A percentile compares a stretch with the other conserved stretches of the same genome.
Evolutionary conservation across 2,797 vertebrate genomes (phyloP).

Genomic region (Microctenopoma stevenorrisi): DNA sequence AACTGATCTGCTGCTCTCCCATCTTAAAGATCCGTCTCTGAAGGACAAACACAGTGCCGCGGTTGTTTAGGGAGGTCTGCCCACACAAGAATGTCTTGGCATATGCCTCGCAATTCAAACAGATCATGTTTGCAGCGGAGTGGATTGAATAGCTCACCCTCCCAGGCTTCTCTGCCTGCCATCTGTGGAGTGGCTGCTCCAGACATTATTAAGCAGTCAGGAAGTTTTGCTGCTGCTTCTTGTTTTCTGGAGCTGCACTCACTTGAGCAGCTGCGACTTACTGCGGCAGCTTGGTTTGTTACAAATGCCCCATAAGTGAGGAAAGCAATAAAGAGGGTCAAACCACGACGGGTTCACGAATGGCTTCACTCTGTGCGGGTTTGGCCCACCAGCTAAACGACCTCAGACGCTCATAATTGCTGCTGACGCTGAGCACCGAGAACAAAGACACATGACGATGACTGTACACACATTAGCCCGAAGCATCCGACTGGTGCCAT

Average conservation of each 20-base stretch:
- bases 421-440: conserved; percentile 51
- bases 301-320: conserved; percentile 34
- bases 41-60: conserved; percentile 66
- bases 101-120: conserved; percentile 67
- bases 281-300: conserved; percentile 27
- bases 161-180: conserved; percentile 66
- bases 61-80: conserved; percentile 76
- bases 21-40: conserved; percentile 48
- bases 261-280: conserved; percentile 48
- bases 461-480: conserved; percentile 47
- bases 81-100: conserved; percentile 80
- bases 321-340: conserved; percentile 43
- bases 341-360: conserved; percentile 46
- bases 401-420: conserved; percentile 39
- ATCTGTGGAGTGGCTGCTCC: conserved; percentile 76
- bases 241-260: conserved; percentile 20
- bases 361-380: conserved; percentile 37
- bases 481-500: conserved; percentile 58
- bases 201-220: conserved; percentile 58
- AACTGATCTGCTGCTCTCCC: conserved; percentile 30
- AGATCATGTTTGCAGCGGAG: conserved; percentile 76
- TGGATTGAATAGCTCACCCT: conserved; percentile 69
- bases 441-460: conserved; percentile 38
- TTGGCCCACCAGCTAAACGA: conserved; percentile 23
- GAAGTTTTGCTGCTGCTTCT: conserved; percentile 51